A percentile compares a stretch with the other conserved stretches of the same genome.
phyloP scores from a whole-genome alignment of 2,113 vertebrate genomes.

The Hemiprocne comata region DNA sequence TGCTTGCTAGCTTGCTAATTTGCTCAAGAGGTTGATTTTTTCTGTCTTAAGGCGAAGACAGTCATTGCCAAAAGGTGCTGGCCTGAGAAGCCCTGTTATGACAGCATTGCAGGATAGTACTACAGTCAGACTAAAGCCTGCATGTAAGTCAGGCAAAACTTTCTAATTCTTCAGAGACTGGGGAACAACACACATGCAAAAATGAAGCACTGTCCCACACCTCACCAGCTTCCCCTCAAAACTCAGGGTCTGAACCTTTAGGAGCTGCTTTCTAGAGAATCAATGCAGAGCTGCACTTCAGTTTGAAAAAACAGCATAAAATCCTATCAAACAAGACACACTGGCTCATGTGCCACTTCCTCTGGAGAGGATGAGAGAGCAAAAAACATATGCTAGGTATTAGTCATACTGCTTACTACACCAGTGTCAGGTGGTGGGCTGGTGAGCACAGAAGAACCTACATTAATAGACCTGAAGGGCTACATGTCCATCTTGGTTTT shows the following conservation, averaged over 20 bases:
- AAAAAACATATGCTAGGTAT: constrained; percentile 19
- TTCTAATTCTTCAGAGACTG: neutral
- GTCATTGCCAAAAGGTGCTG: neutral
- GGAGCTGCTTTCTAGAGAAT: neutral
- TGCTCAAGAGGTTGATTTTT: neutral
- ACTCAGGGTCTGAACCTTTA: neutral
- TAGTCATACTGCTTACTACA: constrained; percentile 29
- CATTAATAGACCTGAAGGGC: neutral
- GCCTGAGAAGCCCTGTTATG: neutral
- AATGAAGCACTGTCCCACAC: neutral
- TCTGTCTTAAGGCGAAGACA: neutral
- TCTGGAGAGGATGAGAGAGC: constrained; percentile 10
- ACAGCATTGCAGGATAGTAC: neutral
- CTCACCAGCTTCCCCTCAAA: neutral
- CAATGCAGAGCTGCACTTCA: neutral
- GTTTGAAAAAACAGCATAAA: neutral
- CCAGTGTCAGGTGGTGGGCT: neutral
- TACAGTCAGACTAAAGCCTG: neutral
- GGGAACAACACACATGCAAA: neutral
- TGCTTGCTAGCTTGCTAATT: neutral
- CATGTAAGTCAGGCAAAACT: neutral
- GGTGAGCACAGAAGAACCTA: neutral
- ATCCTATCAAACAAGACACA: neutral
- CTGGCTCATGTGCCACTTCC: neutral
- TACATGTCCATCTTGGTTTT: neutral